Conservation (phyloP, 2,113 vertebrate genomes). For the Blennius ocellaris region DNA sequence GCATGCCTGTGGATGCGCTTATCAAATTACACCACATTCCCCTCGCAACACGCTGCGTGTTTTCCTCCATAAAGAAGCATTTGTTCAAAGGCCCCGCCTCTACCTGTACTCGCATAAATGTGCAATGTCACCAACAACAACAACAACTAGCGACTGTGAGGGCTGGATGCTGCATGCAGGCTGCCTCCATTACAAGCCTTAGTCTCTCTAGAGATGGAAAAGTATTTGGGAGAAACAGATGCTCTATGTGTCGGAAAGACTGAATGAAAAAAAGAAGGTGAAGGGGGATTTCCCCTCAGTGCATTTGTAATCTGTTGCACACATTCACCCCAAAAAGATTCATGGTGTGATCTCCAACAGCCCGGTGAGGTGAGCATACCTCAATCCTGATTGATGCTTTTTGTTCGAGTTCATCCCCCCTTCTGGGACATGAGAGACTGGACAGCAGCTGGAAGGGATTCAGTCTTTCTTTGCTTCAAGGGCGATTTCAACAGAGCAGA, state of each 20-base stretch:
- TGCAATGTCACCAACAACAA: background rate
- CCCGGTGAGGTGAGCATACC: constrained; percentile 18
- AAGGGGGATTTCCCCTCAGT: constrained; percentile 11
- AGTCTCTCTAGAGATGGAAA: background rate
- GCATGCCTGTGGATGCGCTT: constrained; percentile 42
- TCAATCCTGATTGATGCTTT: constrained; percentile 48
- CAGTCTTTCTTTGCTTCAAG: constrained; percentile 38
- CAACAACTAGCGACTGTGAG: background rate
- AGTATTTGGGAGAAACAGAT: background rate
- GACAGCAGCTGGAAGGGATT: constrained; percentile 30
- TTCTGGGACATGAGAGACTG: constrained; percentile 36
- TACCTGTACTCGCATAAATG: constrained; percentile 12
- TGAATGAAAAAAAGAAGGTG: background rate
- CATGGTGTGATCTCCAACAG: constrained; percentile 27
- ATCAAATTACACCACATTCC: constrained; percentile 72
- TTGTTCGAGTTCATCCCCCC: constrained; percentile 15
- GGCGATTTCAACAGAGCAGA: constrained; percentile 36
- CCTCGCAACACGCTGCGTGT: constrained; percentile 37
- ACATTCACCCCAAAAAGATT: background rate
- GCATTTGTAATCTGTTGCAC: background rate
- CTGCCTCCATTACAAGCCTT: background rate
- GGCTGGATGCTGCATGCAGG: background rate
- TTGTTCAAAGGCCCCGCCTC: constrained; percentile 27
- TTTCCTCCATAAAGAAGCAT: constrained; percentile 45
- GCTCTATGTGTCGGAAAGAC: background rate